Conservation (phyloP, 2,113 vertebrate genomes). For the Oncorhynchus masou region DNA sequence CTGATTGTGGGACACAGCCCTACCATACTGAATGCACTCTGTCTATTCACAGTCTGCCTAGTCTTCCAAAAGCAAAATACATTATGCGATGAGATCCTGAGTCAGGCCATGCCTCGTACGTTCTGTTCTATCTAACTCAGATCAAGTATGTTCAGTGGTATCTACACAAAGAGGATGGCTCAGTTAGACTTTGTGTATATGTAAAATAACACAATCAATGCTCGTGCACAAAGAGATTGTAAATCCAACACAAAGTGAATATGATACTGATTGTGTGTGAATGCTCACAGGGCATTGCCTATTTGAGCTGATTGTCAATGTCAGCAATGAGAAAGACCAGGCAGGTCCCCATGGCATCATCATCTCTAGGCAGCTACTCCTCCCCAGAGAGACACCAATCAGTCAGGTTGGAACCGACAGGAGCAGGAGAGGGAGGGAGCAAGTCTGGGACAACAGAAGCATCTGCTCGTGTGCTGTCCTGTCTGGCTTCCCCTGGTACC, state of each 20-base stretch:
- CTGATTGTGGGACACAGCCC: no score
- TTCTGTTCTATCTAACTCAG: neutral
- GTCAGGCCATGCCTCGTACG: constrained; percentile 17
- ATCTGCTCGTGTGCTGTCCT: constrained; percentile 26
- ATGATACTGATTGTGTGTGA: no score
- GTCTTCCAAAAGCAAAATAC: constrained; percentile 26
- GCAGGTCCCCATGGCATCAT: neutral
- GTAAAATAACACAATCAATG: no score
- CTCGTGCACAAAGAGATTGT: no score
- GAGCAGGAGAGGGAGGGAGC: neutral
- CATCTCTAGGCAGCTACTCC: neutral
- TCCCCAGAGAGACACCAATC: no score
- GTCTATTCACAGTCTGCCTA: neutral
- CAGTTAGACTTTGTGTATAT: no score
- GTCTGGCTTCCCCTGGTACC: constrained; percentile 48
- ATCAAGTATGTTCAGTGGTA: neutral
- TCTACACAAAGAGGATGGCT: neutral
- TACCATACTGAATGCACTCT: neutral
- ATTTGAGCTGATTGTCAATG: neutral
- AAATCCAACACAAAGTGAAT: no score
- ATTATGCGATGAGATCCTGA: constrained; percentile 25
- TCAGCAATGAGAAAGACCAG: neutral
- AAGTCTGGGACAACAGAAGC: constrained; percentile 23
- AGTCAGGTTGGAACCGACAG: constrained; percentile 42
- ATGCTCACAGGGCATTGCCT: no score